phyloP scores from a whole-genome alignment of 1,140 invertebrate species.

The Cataglyphis hispanica region DNA sequence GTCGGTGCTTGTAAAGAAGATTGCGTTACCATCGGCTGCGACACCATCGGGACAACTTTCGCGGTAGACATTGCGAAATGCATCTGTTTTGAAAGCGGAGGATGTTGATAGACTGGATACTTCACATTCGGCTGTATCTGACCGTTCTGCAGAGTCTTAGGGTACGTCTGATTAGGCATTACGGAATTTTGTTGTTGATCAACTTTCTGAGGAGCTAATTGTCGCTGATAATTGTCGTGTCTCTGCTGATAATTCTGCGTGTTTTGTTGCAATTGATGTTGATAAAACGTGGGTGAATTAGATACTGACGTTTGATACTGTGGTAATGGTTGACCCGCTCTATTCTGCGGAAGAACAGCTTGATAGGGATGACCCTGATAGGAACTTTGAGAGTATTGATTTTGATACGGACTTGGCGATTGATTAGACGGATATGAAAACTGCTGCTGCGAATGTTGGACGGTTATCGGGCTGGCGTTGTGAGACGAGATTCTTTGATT shows the following conservation, averaged over 20 bases:
- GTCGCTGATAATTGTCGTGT: constrained; percentile 83
- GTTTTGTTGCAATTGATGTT: constrained; percentile 78
- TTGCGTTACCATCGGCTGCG: constrained; percentile 59
- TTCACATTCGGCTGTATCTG: constrained; percentile 84
- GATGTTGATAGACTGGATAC: constrained; percentile 88
- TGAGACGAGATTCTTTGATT: constrained; percentile 80
- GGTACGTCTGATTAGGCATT: constrained; percentile 82
- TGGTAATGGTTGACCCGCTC: constrained; percentile 80
- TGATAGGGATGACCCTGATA: constrained; percentile 81
- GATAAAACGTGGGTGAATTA: constrained; percentile 77
- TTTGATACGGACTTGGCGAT: constrained; percentile 80
- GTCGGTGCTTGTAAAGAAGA: constrained; percentile 79
- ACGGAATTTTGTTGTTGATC: constrained; percentile 76
- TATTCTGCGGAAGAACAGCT: constrained; percentile 79
- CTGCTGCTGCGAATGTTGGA: constrained; percentile 81
- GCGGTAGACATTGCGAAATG: constrained; percentile 89
- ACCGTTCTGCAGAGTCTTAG: constrained; percentile 83
- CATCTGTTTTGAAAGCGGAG: constrained; percentile 87
- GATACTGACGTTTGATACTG: constrained; percentile 84
- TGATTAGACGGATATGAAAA: constrained; percentile 77
- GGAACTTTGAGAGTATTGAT: constrained; percentile 79
- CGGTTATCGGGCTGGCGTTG: constrained; percentile 82
- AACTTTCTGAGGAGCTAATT: constrained; percentile 76
- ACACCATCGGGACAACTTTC: constrained; percentile 85
- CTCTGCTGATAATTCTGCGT: constrained; percentile 84